Evolutionary conservation across 2,888 invertebrate genomes (phyloP).

Genomic region (Pristionchus fissidentatus): DNA sequence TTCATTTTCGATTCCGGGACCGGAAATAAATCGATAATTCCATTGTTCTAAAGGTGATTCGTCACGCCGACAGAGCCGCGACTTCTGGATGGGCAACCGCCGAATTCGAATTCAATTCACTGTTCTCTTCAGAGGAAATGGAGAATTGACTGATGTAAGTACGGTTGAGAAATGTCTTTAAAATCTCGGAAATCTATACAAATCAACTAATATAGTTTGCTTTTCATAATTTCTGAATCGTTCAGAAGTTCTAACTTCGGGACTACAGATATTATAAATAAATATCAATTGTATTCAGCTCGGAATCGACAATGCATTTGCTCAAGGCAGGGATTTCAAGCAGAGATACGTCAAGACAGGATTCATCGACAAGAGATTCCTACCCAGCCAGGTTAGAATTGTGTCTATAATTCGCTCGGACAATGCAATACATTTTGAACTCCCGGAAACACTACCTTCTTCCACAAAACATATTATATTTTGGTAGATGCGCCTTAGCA

Average conservation of each 20-base stretch:
- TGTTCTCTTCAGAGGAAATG: slow-evolving; percentile 37
- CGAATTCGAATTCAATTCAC: neutral
- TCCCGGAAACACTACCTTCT: neutral
- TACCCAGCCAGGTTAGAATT: slow-evolving; percentile 16
- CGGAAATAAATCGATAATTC: no score
- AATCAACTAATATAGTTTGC: no score
- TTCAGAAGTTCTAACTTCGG: no score
- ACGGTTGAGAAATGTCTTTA: neutral
- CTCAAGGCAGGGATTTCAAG: slow-evolving; percentile 29
- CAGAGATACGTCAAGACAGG: slow-evolving; percentile 36
- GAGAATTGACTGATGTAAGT: slow-evolving; percentile 27
- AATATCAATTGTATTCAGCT: neutral
- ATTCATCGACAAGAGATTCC: slow-evolving; percentile 40
- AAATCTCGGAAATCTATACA: no score
- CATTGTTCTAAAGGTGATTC: slow-evolving; percentile 16
- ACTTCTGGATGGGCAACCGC: slow-evolving; percentile 2
- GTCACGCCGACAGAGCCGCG: slow-evolving; percentile 25
- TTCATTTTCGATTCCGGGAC: no score
- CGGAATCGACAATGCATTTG: slow-evolving; percentile 43
- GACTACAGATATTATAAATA: no score
- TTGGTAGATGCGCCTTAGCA: neutral
- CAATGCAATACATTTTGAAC: neutral
- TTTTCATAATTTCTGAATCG: no score
- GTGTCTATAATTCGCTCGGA: neutral
- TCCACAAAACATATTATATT: no score